Evolutionary conservation across 2,113 vertebrate species (phyloP).

Genomic region (Felis catus): DNA sequence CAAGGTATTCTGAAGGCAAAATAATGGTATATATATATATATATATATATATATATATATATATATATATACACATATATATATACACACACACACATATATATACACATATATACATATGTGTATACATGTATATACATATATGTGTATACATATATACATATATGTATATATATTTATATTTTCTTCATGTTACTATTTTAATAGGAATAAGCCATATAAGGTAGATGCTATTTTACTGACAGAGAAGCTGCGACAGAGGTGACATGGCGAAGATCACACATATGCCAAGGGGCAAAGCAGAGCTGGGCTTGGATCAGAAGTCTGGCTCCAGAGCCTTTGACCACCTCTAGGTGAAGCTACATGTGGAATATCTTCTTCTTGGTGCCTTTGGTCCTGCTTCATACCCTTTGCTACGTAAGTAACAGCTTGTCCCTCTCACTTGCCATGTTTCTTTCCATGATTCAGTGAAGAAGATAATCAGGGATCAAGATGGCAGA

Average conservation of each 20-base stretch:
- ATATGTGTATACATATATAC: neutral
- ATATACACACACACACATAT: fast-evolving
- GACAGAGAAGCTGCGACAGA: neutral
- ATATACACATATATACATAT: no score
- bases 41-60: no score
- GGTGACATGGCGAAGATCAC: neutral
- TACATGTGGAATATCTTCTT: neutral
- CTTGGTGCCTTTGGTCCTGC: neutral
- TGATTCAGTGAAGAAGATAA: constrained; percentile 46
- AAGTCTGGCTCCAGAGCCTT: neutral
- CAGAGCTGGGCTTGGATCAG: neutral
- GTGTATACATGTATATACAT: no score
- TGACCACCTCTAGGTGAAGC: neutral
- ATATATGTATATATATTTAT: neutral
- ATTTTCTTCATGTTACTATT: neutral
- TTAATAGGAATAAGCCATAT: neutral
- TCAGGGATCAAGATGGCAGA: neutral
- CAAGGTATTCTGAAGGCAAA: constrained; percentile 29
- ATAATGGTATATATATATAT: neutral
- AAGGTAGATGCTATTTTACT: neutral
- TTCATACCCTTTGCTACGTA: neutral
- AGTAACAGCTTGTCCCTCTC: neutral
- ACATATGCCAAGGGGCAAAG: neutral
- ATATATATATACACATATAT: fast-evolving
- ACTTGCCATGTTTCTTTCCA: neutral